Base-by-base conservation (phyloP, 2,113 vertebrate species). In the Capreolus pygargus region DNA sequence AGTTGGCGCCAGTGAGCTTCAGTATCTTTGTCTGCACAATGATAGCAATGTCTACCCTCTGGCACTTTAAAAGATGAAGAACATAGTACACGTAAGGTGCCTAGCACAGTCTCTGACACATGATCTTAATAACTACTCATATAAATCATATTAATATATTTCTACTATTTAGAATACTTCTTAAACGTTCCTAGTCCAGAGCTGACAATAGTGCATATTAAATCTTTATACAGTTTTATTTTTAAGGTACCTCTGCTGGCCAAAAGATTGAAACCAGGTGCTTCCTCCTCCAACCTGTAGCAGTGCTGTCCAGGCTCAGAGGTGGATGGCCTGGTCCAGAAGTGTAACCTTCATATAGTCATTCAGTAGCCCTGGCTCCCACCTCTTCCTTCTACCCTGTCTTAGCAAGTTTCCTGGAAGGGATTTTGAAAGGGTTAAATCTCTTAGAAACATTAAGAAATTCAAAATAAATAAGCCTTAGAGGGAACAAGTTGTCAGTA, bases 241-340 rank as follows among this genome's bases (percentile, higher is more conserved):
- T 25, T 8, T 70, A 45, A 92, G 33, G 28, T 25, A 27, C 28
- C 30, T 85, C 1, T 3, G 3, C 6, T 27, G 86, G 81, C n/a
- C 23, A 39, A 89, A 23, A 55, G 7, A 33, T 16, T 45, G 23
- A 43, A 64, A 45, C 25, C 21, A 33, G 52, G 45, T 8, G 7
- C 9, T 23, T 67, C 33, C 19, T 25, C 4, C 7, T 43, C 17
- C 3, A n/a, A 43, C 8, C 30, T 14, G 54, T 4, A 2, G n/a
- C 43, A 61, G 23, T 3, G 12, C 33, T 16, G 27, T 2, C 16
- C 1, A 6, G 76, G 10, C 23, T 12, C 8, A 7, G 28, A 45
- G 30, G 36, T 47, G 13, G 4, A 4, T 0, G 7, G 27, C 52
- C 23, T 11, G n/a, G 33, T 9, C 28, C 3, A 3, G 30, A 47